Conservation (phyloP, 2,113 vertebrate genomes). For the Sylvia atricapilla region DNA sequence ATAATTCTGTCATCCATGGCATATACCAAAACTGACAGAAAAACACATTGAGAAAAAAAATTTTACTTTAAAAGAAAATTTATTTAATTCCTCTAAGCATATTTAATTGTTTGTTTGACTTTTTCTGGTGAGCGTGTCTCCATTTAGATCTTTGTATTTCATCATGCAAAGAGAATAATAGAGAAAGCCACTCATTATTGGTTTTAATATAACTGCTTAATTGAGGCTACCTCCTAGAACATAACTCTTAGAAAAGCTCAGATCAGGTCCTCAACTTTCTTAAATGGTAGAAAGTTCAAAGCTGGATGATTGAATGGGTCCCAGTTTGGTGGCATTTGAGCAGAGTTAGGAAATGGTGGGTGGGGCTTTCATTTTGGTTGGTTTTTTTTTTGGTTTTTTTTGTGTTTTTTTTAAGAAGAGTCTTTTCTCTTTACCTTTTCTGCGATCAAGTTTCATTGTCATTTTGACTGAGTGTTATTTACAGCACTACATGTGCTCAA, state of each 20-base stretch:
- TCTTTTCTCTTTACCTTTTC: background rate
- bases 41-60: background rate
- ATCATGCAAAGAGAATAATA: background rate
- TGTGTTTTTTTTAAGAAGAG: background rate
- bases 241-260: background rate
- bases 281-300: background rate
- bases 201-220: background rate
- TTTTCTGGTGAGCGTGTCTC: background rate
- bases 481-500: background rate
- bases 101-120: background rate
- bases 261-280: background rate
- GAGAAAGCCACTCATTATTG: background rate
- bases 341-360: background rate
- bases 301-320: background rate
- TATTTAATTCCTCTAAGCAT: background rate
- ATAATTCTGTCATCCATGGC: background rate
- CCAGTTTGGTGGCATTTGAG: background rate
- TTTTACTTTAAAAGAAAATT: background rate
- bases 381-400: background rate
- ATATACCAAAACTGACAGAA: background rate
- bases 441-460: background rate
- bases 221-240: background rate
- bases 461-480: background rate
- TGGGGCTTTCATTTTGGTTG: background rate
- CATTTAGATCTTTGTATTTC: background rate